Conservation (phyloP, 2,113 vertebrate genomes). For the Platanista minor region DNA sequence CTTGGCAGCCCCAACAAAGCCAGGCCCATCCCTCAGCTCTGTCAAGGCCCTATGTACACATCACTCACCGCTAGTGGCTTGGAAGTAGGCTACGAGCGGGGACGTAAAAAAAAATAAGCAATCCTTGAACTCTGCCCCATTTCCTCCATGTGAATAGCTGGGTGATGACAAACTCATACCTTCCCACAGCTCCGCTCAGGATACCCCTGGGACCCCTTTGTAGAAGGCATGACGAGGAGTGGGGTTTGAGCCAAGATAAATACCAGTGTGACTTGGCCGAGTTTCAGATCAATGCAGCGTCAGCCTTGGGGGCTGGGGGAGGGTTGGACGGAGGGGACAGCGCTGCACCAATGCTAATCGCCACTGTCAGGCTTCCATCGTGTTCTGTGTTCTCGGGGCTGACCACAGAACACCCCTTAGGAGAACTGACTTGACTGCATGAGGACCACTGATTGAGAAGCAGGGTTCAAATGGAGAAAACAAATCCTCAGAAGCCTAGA, state of each 20-base stretch:
- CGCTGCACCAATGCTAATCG: not conserved
- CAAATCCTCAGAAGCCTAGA: not conserved
- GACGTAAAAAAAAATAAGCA: not conserved
- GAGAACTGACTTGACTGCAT: not conserved
- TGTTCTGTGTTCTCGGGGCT: not conserved
- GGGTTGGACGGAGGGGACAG: not conserved
- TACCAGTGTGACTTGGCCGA: not conserved
- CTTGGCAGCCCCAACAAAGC: not conserved
- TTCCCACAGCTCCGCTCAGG: not conserved
- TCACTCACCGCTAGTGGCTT: not conserved
- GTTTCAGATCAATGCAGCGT: not conserved
- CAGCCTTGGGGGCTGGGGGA: not conserved
- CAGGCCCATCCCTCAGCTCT: not conserved
- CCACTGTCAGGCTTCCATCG: rapidly evolving
- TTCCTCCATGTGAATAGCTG: not conserved
- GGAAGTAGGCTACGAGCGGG: not conserved
- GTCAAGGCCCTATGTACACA: not conserved
- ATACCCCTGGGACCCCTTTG: not conserved
- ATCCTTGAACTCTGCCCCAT: slow-evolving; percentile 36
- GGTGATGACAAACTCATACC: not conserved
- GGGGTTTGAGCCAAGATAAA: slow-evolving; percentile 21
- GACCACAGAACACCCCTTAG: not conserved
- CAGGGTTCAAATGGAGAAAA: not conserved
- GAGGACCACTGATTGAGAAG: not conserved
- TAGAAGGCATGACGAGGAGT: not conserved